phyloP scores from a whole-genome alignment of 2,888 invertebrate genomes.

The Dioctria linearis region DNA sequence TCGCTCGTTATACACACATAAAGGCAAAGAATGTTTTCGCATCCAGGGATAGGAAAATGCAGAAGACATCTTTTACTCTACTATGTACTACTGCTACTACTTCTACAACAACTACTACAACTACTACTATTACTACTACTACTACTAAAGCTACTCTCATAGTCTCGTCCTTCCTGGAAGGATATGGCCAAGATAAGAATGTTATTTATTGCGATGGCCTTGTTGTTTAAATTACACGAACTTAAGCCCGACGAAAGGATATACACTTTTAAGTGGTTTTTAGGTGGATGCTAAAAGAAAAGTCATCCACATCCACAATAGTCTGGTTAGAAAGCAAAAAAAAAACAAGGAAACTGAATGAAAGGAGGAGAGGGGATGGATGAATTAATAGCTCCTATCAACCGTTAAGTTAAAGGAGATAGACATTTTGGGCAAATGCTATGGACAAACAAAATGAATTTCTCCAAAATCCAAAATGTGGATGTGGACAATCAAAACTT shows the following conservation, averaged over 20 bases:
- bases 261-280: constrained; percentile 39
- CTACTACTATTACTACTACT: no score
- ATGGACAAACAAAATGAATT: constrained; percentile 22
- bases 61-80: constrained; percentile 21
- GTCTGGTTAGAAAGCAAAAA: background rate
- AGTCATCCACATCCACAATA: background rate
- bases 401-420: constrained; percentile 27
- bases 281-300: constrained; percentile 16
- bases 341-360: background rate
- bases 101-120: no score
- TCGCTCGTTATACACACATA: constrained; percentile 5
- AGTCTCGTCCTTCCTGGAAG: constrained; percentile 34
- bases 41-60: background rate
- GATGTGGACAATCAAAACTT: constrained; percentile 24
- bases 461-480: background rate
- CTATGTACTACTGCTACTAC: no score
- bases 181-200: constrained; percentile 38
- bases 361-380: background rate
- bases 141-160: background rate
- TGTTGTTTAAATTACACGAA: constrained; percentile 45
- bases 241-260: constrained; percentile 25
- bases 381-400: background rate
- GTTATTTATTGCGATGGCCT: constrained; percentile 48
- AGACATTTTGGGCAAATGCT: background rate
- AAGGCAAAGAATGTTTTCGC: constrained; percentile 16